Evolutionary conservation across 2,797 vertebrate genomes (phyloP).

Genomic region (Smutsia temminckii): DNA sequence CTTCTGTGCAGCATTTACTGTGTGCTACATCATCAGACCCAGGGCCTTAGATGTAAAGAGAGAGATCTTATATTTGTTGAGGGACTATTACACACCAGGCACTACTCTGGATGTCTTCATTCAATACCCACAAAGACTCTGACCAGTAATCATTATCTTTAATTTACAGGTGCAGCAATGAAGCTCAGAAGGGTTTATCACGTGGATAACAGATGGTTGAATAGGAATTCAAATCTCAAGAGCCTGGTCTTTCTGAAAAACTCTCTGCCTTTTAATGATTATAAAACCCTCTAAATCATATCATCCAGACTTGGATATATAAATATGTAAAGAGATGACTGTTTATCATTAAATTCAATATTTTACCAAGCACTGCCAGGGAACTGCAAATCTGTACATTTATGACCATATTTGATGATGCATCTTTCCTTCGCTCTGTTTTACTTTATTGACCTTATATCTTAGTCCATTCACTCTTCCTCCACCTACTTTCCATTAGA

Average conservation of each 20-base stretch:
- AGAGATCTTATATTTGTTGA: not conserved
- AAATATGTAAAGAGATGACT: not conserved
- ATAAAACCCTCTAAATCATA: not conserved
- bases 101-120: not conserved
- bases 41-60: not conserved
- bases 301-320: not conserved
- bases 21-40: not conserved
- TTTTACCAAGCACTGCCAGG: not conserved
- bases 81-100: not conserved
- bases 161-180: not conserved
- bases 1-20: not conserved
- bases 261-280: not conserved
- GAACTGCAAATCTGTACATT: not conserved
- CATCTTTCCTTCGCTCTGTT: not conserved
- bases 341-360: not conserved
- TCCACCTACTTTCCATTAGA: constrained; percentile 91
- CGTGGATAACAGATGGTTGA: not conserved
- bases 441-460: not conserved
- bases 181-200: not conserved
- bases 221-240: constrained; percentile 16
- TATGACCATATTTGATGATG: not conserved
- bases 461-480: not conserved
- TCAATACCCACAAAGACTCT: not conserved
- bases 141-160: not conserved
- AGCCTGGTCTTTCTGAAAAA: not conserved